phyloP scores from a whole-genome alignment of 2,888 invertebrate genomes.

The Stenichneumon culpator region DNA sequence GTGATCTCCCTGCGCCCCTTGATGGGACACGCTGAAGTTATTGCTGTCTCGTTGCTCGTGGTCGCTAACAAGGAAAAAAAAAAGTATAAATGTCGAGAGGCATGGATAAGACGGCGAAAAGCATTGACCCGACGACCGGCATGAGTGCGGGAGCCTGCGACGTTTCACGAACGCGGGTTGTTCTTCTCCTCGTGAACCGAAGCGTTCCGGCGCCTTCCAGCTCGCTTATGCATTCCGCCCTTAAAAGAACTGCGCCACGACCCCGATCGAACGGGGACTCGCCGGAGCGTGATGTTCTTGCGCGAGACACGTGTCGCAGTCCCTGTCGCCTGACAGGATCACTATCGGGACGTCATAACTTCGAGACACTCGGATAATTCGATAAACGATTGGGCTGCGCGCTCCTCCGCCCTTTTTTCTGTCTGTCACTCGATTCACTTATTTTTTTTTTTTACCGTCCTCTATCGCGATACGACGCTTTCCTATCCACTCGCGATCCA shows the following conservation, averaged over 20 bases:
- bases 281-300: slow-evolving; percentile 53
- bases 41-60: slow-evolving; percentile 19
- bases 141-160: neutral
- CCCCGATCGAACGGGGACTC: slow-evolving; percentile 24
- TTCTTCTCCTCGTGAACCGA: slow-evolving; percentile 23
- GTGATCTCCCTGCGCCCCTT: slow-evolving; percentile 48
- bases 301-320: slow-evolving; percentile 67
- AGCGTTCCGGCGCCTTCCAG: slow-evolving; percentile 18
- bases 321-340: slow-evolving; percentile 59
- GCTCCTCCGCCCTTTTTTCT: slow-evolving; percentile 20
- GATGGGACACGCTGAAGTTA: slow-evolving; percentile 35
- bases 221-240: slow-evolving; percentile 55
- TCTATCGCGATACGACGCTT: neutral
- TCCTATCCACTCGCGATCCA: neutral
- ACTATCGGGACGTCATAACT: slow-evolving; percentile 55
- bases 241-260: slow-evolving; percentile 29
- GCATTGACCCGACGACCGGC: slow-evolving; percentile 25
- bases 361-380: slow-evolving; percentile 66
- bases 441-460: slow-evolving; percentile 4
- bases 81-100: neutral
- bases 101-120: slow-evolving; percentile 1
- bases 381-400: slow-evolving; percentile 62
- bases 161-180: neutral
- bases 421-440: slow-evolving; percentile 13
- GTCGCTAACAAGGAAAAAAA: slow-evolving; percentile 3